Conservation (phyloP, 2,888 invertebrate genomes). For the Dryadula phaetusa region DNA sequence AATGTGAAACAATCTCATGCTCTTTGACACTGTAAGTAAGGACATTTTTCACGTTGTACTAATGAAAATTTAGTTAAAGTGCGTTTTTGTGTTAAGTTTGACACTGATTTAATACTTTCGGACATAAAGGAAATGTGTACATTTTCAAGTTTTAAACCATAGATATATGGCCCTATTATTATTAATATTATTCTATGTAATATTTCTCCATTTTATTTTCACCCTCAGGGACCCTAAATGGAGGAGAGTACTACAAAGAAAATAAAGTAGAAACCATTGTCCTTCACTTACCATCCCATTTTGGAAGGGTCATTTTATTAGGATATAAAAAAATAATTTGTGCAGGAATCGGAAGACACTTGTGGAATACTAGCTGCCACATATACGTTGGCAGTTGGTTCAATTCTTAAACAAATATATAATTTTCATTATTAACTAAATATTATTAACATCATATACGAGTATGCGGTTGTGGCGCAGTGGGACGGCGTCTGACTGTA, state of each 20-base stretch:
- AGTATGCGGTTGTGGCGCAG: too few relatives aligned
- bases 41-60: constrained; percentile 11
- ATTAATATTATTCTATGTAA: neutral
- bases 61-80: constrained; percentile 5
- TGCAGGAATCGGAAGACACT: neutral
- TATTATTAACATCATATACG: too few relatives aligned
- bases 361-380: too few relatives aligned
- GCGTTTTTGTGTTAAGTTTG: constrained; percentile 5
- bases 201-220: neutral
- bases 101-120: constrained; percentile 13
- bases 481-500: too few relatives aligned
- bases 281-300: constrained; percentile 1
- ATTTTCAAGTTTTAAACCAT: neutral
- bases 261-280: constrained; percentile 10
- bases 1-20: neutral
- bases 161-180: neutral
- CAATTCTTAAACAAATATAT: too few relatives aligned
- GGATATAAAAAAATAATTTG: constrained; percentile 8
- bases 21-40: neutral
- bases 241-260: neutral
- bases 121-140: neutral
- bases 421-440: too few relatives aligned
- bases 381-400: too few relatives aligned
- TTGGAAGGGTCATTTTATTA: constrained; percentile 15
- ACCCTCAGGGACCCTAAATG: neutral